These are phyloP conservation scores for Cebus imitator DNA, from an alignment of 2,113 vertebrate genomes.

Conservation along the genomic window DNA sequence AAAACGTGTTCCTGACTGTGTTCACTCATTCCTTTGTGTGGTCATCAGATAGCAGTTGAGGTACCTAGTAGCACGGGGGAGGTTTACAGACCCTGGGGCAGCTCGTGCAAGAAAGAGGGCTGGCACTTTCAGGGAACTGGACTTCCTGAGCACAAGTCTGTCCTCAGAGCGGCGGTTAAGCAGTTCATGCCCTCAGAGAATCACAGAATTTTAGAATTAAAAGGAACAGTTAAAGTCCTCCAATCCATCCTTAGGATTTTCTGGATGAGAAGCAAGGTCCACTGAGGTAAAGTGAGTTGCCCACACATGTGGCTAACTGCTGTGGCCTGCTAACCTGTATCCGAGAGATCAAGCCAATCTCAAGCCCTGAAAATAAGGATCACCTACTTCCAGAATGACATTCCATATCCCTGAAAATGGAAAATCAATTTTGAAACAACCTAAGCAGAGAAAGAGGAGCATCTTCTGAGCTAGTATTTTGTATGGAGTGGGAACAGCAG, in stretches of 20 bases:
- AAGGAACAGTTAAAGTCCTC: neutral
- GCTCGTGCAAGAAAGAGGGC: neutral
- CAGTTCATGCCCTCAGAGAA: neutral
- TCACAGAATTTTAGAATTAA: neutral
- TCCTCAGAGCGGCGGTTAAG: neutral
- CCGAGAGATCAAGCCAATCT: neutral
- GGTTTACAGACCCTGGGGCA: fast-evolving
- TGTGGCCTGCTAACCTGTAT: neutral
- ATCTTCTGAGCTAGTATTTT: neutral
- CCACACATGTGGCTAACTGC: neutral
- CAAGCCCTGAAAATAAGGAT: neutral
- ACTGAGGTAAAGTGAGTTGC: neutral
- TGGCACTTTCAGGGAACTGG: neutral
- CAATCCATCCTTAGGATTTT: neutral
- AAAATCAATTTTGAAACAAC: neutral
- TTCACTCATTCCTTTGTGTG: fast-evolving
- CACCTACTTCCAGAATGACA: neutral
- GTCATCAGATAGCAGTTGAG: fast-evolving
- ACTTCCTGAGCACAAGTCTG: neutral
- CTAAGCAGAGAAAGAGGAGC: neutral
- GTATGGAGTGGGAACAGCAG: neutral
- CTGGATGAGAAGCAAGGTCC: neutral
- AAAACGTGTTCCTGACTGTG: fast-evolving
- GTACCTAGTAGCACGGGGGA: neutral
- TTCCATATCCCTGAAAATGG: neutral